A percentile compares a stretch with the other conserved stretches of the same genome.
Conservation (phyloP, 1,140 invertebrate species). For the Choristoneura fumiferana region DNA sequence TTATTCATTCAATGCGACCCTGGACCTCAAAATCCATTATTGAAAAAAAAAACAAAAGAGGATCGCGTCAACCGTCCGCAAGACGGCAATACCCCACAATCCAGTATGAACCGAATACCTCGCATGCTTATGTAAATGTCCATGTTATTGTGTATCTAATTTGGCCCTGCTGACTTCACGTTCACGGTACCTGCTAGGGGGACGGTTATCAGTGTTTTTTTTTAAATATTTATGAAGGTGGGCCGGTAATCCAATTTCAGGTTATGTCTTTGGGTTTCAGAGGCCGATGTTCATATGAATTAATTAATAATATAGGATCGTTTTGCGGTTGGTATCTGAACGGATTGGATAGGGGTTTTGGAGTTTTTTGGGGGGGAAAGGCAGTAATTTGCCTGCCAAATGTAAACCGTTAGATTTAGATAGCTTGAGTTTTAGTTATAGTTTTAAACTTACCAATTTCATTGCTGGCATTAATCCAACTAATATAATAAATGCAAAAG, state of each 20-base stretch:
- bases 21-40: neutral
- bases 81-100: constrained; percentile 65
- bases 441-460: too few species aligned
- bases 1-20: neutral
- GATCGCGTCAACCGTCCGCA: neutral
- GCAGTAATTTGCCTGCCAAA: too few species aligned
- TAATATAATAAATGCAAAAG: too few species aligned
- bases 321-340: constrained; percentile 2
- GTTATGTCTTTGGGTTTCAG: constrained; percentile 69
- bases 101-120: constrained; percentile 69
- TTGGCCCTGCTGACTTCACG: constrained; percentile 31
- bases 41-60: constrained; percentile 2
- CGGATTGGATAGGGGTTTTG: neutral
- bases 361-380: neutral
- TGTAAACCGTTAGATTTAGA: too few species aligned
- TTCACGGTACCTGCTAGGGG: too few species aligned
- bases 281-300: constrained; percentile 63
- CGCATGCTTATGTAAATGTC: constrained; percentile 73
- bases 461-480: too few species aligned
- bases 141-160: constrained; percentile 77
- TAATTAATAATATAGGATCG: constrained; percentile 48
- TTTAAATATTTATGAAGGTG: constrained; percentile 76
- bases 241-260: constrained; percentile 73
- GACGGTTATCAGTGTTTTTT: constrained; percentile 46
- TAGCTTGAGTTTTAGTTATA: too few species aligned